phyloP scores from a whole-genome alignment of 2,113 vertebrate species.

The Chelonoidis abingdonii region DNA sequence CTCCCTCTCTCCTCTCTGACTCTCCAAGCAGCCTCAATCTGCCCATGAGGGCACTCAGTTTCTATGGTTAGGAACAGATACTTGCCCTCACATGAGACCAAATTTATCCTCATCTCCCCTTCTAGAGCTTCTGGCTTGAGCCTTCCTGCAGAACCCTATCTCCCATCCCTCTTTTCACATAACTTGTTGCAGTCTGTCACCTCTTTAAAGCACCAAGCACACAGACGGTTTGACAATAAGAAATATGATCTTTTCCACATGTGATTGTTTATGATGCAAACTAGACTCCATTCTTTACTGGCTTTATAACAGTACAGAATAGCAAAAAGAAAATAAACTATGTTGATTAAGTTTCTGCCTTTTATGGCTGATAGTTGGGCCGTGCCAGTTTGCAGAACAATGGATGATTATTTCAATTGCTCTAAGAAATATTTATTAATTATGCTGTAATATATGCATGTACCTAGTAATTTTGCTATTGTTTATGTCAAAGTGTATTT shows the following conservation, averaged over 20 bases:
- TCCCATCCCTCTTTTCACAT: background rate
- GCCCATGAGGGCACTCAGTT: background rate
- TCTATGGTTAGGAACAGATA: background rate
- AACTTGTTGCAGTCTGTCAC: background rate
- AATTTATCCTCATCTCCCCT: background rate
- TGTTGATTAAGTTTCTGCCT: constrained; percentile 17
- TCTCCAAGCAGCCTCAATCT: background rate
- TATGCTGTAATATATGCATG: background rate
- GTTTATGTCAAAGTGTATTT: background rate
- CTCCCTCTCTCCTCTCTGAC: background rate
- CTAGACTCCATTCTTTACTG: background rate
- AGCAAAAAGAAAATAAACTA: constrained; percentile 12
- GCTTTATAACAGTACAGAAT: background rate
- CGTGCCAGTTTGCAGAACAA: background rate
- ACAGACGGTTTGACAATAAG: background rate
- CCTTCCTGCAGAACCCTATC: background rate
- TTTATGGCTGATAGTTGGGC: background rate
- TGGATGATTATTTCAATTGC: background rate
- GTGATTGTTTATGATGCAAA: background rate
- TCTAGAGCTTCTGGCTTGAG: background rate
- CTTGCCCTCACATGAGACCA: background rate
- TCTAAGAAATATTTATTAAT: constrained; percentile 25
- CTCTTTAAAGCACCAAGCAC: background rate
- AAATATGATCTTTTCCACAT: background rate
- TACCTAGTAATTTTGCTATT: background rate